These are phyloP conservation scores for Trachops cirrhosus DNA, from an alignment of 2,797 vertebrate species.

Conservation along the genomic window DNA sequence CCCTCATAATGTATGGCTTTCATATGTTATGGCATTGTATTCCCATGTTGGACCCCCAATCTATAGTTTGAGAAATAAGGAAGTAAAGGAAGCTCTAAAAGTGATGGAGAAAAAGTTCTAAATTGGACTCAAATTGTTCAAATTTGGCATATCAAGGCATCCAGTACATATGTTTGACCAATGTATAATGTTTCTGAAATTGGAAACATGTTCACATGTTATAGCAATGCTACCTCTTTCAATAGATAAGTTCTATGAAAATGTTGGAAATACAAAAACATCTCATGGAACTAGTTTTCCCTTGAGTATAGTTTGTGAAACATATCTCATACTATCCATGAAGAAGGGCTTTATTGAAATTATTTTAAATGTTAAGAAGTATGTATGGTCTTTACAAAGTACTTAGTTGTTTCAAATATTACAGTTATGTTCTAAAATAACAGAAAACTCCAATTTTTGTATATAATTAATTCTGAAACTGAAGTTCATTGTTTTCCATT, in stretches of 20 bases:
- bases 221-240: background rate
- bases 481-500: background rate
- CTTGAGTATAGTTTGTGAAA: background rate
- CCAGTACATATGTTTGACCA: background rate
- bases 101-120: background rate
- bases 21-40: constrained; percentile 47
- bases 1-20: background rate
- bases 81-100: constrained; percentile 46
- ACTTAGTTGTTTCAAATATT: background rate
- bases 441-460: background rate
- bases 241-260: background rate
- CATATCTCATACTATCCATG: background rate
- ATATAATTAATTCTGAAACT: background rate
- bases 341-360: background rate
- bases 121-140: background rate
- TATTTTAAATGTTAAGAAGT: background rate
- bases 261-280: background rate
- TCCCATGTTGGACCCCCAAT: constrained; percentile 48
- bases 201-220: background rate
- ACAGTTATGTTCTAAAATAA: background rate
- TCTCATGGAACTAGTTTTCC: background rate
- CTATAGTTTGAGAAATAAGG: constrained; percentile 56
- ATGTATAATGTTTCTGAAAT: background rate
- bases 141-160: background rate
- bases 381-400: background rate